Evolutionary conservation across 2,113 vertebrate species (phyloP).

Genomic region (Ahaetulla prasina): DNA sequence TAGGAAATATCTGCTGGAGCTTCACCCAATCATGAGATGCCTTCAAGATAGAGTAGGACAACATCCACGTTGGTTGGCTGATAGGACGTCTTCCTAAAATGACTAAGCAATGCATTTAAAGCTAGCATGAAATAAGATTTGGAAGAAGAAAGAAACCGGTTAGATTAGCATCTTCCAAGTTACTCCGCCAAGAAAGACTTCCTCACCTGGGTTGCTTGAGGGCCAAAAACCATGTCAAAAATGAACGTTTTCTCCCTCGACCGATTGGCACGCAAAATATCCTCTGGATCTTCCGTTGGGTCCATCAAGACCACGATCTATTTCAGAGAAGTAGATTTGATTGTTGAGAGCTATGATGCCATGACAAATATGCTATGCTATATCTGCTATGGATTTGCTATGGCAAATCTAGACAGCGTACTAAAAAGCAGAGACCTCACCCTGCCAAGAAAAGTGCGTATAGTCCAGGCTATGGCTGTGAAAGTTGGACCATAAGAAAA

Average conservation of each 20-base stretch:
- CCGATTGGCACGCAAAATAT: constrained; percentile 49
- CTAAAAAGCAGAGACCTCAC: no score
- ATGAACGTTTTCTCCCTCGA: constrained; percentile 63
- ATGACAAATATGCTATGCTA: no score
- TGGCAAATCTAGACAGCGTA: no score
- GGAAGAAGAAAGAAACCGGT: background rate
- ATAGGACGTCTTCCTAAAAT: background rate
- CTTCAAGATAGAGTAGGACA: background rate
- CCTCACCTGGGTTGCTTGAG: constrained; percentile 59
- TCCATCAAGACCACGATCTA: constrained; percentile 64
- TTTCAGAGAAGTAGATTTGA: background rate
- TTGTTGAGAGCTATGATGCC: no score
- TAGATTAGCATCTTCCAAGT: background rate
- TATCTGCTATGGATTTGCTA: no score
- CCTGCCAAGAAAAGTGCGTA: no score
- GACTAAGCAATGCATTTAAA: background rate
- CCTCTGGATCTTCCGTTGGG: constrained; percentile 51
- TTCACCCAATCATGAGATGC: background rate
- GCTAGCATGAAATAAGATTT: background rate
- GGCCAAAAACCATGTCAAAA: constrained; percentile 63
- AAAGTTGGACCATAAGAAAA: no score
- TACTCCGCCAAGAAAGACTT: background rate
- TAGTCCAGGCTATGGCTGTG: no score
- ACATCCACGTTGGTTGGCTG: background rate
- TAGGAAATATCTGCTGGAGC: background rate